These are phyloP conservation scores for Pygoscelis adeliae DNA, from an alignment of 2,113 vertebrate genomes.

Conservation along the genomic window DNA sequence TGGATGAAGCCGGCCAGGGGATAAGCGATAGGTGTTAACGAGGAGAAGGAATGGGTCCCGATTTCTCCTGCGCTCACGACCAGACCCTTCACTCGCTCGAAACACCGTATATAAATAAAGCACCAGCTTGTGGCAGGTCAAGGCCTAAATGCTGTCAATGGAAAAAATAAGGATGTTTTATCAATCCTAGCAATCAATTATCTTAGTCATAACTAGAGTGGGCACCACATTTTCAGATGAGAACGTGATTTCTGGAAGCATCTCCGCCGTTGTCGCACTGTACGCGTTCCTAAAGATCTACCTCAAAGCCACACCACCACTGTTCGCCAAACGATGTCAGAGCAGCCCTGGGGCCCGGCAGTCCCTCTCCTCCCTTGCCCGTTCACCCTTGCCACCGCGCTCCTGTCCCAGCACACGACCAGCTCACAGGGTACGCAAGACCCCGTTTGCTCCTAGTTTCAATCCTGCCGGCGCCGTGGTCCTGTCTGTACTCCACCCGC, in stretches of 20 bases:
- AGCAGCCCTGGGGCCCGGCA: accelerated
- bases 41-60: not conserved
- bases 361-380: no score
- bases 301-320: accelerated
- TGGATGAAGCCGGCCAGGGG: not conserved
- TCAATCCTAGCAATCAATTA: accelerated
- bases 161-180: accelerated
- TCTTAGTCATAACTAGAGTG: accelerated
- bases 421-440: accelerated
- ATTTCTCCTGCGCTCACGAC: not conserved
- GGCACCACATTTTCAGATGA: not conserved
- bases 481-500: accelerated
- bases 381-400: accelerated
- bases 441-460: accelerated
- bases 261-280: accelerated
- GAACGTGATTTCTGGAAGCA: accelerated
- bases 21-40: accelerated
- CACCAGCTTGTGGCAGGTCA: not conserved
- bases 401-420: accelerated
- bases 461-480: not conserved
- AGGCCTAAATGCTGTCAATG: accelerated
- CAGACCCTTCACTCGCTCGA: not conserved
- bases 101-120: accelerated
- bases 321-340: accelerated
- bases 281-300: accelerated